phyloP scores from a whole-genome alignment of 2,113 vertebrate genomes.

The Phocoena phocoena region DNA sequence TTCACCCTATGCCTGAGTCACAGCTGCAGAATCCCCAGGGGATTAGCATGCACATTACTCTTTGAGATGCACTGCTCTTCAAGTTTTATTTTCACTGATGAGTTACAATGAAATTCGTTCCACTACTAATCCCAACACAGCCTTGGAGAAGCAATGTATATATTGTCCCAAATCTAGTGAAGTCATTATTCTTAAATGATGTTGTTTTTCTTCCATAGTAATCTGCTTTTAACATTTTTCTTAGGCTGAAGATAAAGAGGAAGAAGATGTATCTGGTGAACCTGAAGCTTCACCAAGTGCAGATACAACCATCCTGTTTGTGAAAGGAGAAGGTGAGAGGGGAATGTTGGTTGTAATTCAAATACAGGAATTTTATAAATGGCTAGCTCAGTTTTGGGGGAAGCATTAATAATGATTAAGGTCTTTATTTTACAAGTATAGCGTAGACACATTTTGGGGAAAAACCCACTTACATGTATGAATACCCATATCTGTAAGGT shows the following conservation, averaged over 20 bases:
- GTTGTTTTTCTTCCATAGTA: background rate
- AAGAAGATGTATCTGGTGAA: conserved; percentile 93
- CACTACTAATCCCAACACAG: background rate
- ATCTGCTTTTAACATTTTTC: conserved; percentile 75
- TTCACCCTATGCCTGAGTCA: background rate
- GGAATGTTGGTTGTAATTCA: background rate
- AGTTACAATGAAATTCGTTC: background rate
- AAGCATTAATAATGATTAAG: background rate
- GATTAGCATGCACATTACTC: background rate
- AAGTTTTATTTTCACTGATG: background rate
- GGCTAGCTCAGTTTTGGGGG: background rate
- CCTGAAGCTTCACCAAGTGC: conserved; percentile 96
- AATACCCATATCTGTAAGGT: background rate
- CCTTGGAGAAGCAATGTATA: background rate
- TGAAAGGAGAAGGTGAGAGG: conserved; percentile 95
- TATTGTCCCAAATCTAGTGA: background rate
- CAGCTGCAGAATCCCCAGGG: background rate
- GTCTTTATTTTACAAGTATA: background rate
- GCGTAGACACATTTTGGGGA: background rate
- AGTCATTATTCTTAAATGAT: background rate
- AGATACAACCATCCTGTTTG: conserved; percentile 97
- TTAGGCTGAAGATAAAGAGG: conserved; percentile 96
- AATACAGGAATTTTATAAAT: background rate
- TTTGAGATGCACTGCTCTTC: background rate
- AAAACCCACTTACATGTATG: background rate